phyloP scores from a whole-genome alignment of 2,888 invertebrate genomes.

The Scaptomyza caliginosa region DNA sequence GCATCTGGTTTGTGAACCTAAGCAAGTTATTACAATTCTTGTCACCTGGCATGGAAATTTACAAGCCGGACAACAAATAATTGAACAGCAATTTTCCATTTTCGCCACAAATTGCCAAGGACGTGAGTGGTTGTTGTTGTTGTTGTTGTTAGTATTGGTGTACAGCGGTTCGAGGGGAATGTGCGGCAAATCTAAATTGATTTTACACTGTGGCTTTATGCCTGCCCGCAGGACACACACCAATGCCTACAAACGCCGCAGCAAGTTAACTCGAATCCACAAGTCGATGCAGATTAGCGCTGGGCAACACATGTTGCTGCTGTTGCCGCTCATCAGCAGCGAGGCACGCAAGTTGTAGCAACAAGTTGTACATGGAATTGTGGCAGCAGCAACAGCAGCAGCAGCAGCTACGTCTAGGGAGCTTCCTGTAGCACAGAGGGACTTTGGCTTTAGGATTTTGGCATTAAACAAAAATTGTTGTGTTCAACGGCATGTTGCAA shows the following conservation, averaged over 20 bases:
- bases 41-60: conserved; percentile 77
- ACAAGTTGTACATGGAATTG: conserved; percentile 72
- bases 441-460: conserved; percentile 28
- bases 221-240: conserved; percentile 70
- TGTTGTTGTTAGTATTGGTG: too few relatives aligned
- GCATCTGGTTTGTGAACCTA: conserved; percentile 23
- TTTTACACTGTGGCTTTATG: conserved; percentile 69
- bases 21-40: conserved; percentile 78
- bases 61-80: conserved; percentile 80
- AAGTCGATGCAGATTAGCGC: conserved; percentile 67
- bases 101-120: conserved; percentile 74
- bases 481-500: conserved; percentile 83
- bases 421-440: conserved; percentile 17
- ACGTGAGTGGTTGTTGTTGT: conserved; percentile 56
- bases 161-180: background rate
- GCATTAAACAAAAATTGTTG: conserved; percentile 51
- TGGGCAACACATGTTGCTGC: conserved; percentile 65
- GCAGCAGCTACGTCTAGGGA: conserved; percentile 12
- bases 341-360: conserved; percentile 76
- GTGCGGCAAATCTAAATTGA: conserved; percentile 76
- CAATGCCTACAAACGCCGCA: conserved; percentile 37
- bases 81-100: conserved; percentile 82
- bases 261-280: conserved; percentile 19
- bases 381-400: conserved; percentile 18
- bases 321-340: conserved; percentile 67